phyloP scores from a whole-genome alignment of 1,140 invertebrate species.

The Himalopsyche phryganea region DNA sequence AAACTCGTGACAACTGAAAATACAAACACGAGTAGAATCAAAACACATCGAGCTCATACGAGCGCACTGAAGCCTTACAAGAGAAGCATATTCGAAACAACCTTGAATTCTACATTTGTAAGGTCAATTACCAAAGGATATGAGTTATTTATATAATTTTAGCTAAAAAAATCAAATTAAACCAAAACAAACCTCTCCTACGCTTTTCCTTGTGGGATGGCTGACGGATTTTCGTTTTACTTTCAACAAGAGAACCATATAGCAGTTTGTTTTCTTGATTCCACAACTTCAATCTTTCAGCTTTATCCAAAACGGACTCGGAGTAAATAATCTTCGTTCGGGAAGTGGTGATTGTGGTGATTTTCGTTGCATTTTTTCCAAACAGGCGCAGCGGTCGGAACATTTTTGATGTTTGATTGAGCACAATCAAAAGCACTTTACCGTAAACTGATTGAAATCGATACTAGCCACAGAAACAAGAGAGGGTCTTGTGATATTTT shows the following conservation, averaged over 20 bases:
- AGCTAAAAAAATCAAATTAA: background rate
- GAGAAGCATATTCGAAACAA: background rate
- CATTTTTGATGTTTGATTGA: conserved; percentile 7
- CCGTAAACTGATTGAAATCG: background rate
- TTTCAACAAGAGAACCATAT: conserved; percentile 36
- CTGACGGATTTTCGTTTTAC: conserved; percentile 31
- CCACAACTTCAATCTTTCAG: conserved; percentile 32
- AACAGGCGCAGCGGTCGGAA: conserved; percentile 20
- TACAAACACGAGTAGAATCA: conserved; percentile 11
- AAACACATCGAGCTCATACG: background rate
- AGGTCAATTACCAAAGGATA: conserved; percentile 7
- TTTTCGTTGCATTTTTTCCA: conserved; percentile 17
- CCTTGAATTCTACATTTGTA: conserved; percentile 8
- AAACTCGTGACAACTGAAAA: conserved; percentile 11
- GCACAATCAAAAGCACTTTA: background rate
- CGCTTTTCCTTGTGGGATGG: conserved; percentile 27
- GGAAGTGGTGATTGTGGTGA: conserved; percentile 1
- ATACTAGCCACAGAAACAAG: background rate
- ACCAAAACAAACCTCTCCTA: conserved; percentile 17
- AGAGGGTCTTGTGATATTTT: conserved; percentile 1
- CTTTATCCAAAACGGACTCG: conserved; percentile 28
- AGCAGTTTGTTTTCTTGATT: conserved; percentile 36
- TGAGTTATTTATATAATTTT: conserved; percentile 1
- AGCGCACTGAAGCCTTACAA: conserved; percentile 14
- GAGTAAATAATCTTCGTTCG: conserved; percentile 22